Percentiles rank a stretch among this genome's conserved stretches.
phyloP scores from a whole-genome alignment of 2,888 invertebrate species.

The Amphipyra berbera region DNA sequence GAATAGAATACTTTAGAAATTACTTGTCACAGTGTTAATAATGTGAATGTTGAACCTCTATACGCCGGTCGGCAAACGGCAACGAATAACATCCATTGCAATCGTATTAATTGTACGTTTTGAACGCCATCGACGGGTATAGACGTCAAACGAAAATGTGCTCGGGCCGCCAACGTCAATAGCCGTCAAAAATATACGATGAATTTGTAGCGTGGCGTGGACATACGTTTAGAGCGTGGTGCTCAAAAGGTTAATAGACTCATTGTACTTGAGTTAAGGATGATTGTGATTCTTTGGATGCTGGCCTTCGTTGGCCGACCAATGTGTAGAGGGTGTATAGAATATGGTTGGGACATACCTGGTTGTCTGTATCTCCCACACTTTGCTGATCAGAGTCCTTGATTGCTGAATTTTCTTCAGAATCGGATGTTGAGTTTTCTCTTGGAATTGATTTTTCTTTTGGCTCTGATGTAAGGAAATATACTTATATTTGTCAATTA shows the following conservation, averaged over 20 bases:
- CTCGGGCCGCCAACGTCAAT: no score
- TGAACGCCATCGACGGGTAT: no score
- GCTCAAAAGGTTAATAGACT: no score
- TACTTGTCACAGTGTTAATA: conserved; percentile 32
- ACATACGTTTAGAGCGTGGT: no score
- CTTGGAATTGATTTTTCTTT: conserved; percentile 87
- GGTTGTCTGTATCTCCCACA: conserved; percentile 87
- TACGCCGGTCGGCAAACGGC: conserved; percentile 13
- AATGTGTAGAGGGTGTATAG: conserved; percentile 1
- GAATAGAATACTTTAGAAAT: conserved; percentile 51
- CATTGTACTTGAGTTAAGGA: conserved; percentile 29
- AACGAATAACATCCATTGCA: conserved; percentile 1
- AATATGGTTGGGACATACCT: conserved; percentile 66
- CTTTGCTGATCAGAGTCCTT: conserved; percentile 86
- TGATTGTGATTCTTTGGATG: background rate
- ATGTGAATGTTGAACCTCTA: conserved; percentile 15
- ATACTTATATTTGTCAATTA: background rate
- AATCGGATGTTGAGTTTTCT: conserved; percentile 92
- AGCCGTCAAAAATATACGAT: no score
- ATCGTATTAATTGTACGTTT: background rate
- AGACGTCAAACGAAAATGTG: no score
- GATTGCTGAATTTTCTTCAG: conserved; percentile 86
- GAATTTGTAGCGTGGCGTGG: no score
- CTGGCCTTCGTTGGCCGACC: conserved; percentile 7
- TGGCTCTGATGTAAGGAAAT: conserved; percentile 65